Base-by-base conservation (phyloP, 2,888 invertebrate species). In the Hecatera dysodea region DNA sequence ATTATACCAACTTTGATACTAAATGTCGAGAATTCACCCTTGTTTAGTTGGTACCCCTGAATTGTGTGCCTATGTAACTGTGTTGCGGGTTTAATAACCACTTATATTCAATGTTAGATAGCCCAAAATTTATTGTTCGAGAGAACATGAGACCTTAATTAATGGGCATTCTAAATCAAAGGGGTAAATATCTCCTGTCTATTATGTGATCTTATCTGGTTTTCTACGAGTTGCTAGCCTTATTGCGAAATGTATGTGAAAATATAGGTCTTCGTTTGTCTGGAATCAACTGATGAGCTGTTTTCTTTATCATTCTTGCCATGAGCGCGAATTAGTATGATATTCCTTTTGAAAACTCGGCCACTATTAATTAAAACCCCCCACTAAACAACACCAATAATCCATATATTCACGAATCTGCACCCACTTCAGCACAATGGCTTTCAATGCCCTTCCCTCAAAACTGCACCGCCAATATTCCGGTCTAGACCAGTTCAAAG, bases 31-130 rank as follows among this genome's bases (percentile, higher is more conserved):
- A 64, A 64, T 63, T 24, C 27, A 44, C 46, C 71, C 80, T 52
- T 67, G 67, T 75, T 55, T 50, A 22, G 36, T 67, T 67, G 75
- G 75, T 73, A 71, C 48, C 75, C 71, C 75, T 81, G 67, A 42
- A 62, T 73, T 61, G 57, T 42, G 59, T 64, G 75, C 53, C 59
- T 55, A 50, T 63, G 62, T 65, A 69, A 82, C 70, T 76, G 72
- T 75, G 73, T 78, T 72, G 72, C 52, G 66, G 72, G 63, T 57
- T 72, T 73, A 76, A 67, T 76, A 81, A 80, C 73, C 81, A 74
- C 79, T 79, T 78, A 74, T 72, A 82, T 74, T 75, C 73, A 75
- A 73, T 59, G 73, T 75, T 67, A 75, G 83, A 82, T 84, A 84
- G 80, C 56, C 74, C 69, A 46, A 69, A 80, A 84, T 84, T 80